These are phyloP conservation scores for Sakesphorus luctuosus DNA, from an alignment of 2,113 vertebrate species.

Conservation along the genomic window DNA sequence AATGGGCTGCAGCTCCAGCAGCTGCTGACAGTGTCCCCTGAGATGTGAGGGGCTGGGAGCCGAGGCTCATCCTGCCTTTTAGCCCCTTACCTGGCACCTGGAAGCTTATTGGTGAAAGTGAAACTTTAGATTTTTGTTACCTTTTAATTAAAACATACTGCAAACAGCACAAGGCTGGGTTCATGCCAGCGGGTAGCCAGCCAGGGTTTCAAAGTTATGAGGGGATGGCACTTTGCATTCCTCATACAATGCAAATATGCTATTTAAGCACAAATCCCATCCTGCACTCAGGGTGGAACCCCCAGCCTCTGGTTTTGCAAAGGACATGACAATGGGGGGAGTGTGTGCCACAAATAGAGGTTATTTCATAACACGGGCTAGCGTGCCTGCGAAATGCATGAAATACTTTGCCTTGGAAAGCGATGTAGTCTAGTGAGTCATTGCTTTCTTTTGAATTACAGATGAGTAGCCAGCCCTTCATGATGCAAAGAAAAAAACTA, in stretches of 20 bases:
- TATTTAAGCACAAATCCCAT: neutral
- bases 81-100: accelerated
- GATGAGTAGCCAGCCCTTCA: constrained; percentile 25
- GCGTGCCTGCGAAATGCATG: neutral
- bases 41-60: neutral
- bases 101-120: neutral
- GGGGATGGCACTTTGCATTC: neutral
- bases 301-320: neutral
- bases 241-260: accelerated
- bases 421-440: constrained; percentile 41
- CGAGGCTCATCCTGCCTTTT: accelerated
- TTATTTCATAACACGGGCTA: neutral
- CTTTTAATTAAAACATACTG: neutral
- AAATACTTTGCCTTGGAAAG: constrained; percentile 47
- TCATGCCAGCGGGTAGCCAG: accelerated
- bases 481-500: constrained; percentile 55
- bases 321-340: neutral
- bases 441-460: constrained; percentile 45
- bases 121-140: neutral
- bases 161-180: neutral
- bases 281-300: neutral
- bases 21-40: accelerated
- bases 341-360: neutral
- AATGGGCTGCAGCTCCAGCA: neutral
- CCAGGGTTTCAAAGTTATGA: neutral